Evolutionary conservation across 2,113 vertebrate species (phyloP), one percentile per base, ranked within the genome.

Genomic region (Poecile atricapillus): DNA sequence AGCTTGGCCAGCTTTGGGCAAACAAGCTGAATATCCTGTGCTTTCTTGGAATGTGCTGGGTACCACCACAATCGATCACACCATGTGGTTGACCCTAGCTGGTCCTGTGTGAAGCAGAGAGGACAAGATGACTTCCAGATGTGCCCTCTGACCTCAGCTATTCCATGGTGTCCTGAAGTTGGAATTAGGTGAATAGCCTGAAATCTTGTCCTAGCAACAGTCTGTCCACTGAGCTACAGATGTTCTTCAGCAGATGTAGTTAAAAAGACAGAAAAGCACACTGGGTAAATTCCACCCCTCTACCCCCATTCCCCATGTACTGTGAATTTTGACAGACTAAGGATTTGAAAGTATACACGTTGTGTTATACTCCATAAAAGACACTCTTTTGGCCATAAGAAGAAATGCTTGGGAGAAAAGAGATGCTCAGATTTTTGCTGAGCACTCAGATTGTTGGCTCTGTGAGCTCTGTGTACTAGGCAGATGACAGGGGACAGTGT

Each of bases 221-320:
- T 41, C n/a, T 62, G 22, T 65, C 37, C 31, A n/a, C 16, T 49
- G n/a, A 86, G 63, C 10, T 62, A 50, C 23, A 47, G 39, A 43
- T 15, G 11, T 64, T 71, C 44, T 71, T 83, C 16, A 49, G 35
- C 58, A 87, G 13, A 24, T 39, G 15, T 10, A 90, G 39, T 15
- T 60, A 35, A 88, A 85, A 93, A 77, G 49, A 55, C 17, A 77
- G 17, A 9, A 83, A 62, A 76, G 24, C 11, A 39, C 22, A 13
- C 3, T 53, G 18, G 15, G 18, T 53, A n/a, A 56, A 65, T 83
- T 80, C 22, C 10, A 49, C 9, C 28, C 25, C 19, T 31, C 70
- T 82, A n/a, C 7, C 3, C 15, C 9, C n/a, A n/a, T 80, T 64
- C 18, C 86, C 33, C 0, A 0, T 46, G n/a, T 5, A 14, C 2